Evolutionary conservation across 2,888 invertebrate species (phyloP), one percentile per base, ranked within the genome.

Genomic region (Agrochola lychnidis): DNA sequence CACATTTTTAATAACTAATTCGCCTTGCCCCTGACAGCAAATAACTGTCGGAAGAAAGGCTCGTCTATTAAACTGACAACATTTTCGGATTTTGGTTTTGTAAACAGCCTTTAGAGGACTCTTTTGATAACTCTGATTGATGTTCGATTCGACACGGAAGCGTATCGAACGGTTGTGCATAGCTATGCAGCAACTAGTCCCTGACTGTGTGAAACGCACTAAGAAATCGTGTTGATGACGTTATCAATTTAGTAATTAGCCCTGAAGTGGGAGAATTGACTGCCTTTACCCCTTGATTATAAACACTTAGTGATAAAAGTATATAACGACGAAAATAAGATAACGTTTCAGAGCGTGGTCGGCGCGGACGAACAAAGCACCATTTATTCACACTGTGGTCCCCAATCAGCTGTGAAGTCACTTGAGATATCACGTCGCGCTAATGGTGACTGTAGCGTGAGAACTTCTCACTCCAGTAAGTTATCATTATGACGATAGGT

Each of bases 351-450:
- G 48, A 81, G 77, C 61, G 76, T 57, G 16, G 30, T 51, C 67
- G 53, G 10, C 53, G 56, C 51, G 10, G 16, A 36, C 73, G 19
- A 36, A 80, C 53, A 73, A 62, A 16, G 42, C 73, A 30, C 16
- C 64, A 36, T 64, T 57, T 45, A 53, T 81, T 30, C 36, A 76
- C 19, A 61, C 45, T 30, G 42, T 30, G 25, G 6, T 53, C 36
- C 22, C 16, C 36, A 45, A 45, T 53, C 81, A 81, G 57, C 64
- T 64, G 81, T 81, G 63, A 36, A 14, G 36, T 78, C 78, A 77
- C 67, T 56, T 51, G 62, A 78, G 42, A 82, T 36, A 66, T 22
- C 10, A n/a, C 48, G 74, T 16, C 73, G 22, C 51, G 64, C 30
- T 59, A 16, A 19, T 40, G 53, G 30, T 16, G 67, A 7, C 25